phyloP scores from a whole-genome alignment of 1,140 invertebrate species.

The Eumeta japonica region DNA sequence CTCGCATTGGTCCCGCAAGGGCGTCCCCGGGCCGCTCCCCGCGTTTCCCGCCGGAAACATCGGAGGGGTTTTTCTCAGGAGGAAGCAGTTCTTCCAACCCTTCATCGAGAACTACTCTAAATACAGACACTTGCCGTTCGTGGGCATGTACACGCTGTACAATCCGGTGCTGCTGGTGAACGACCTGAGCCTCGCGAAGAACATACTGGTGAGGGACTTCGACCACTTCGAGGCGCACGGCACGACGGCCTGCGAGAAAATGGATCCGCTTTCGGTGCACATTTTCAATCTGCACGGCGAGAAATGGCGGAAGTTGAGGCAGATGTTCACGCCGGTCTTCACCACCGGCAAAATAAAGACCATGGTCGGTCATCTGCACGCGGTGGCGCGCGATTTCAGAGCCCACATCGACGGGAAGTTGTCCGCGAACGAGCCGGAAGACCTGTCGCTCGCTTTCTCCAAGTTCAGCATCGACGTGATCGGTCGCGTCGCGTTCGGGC shows the following conservation, averaged over 20 bases:
- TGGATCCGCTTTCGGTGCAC: slow-evolving; percentile 43
- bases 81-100: slow-evolving; percentile 10
- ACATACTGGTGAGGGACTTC: slow-evolving; percentile 59
- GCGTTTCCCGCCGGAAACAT: slow-evolving; percentile 34
- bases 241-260: slow-evolving; percentile 32
- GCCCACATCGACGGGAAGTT: slow-evolving; percentile 12
- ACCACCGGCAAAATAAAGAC: slow-evolving; percentile 58
- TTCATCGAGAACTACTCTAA: slow-evolving; percentile 14
- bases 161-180: slow-evolving; percentile 44
- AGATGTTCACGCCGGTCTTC: slow-evolving; percentile 54
- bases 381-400: slow-evolving; percentile 21
- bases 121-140: slow-evolving; percentile 13
- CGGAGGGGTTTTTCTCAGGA: slow-evolving; percentile 9
- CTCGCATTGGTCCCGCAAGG: slow-evolving; percentile 32
- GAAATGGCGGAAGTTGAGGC: slow-evolving; percentile 54
- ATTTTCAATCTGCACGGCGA: slow-evolving; percentile 35
- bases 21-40: slow-evolving; percentile 34
- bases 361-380: slow-evolving; percentile 38
- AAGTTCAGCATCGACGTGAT: slow-evolving; percentile 57
- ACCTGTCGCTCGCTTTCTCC: slow-evolving; percentile 37
- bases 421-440: slow-evolving; percentile 14
- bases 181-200: slow-evolving; percentile 60
- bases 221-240: slow-evolving; percentile 46
- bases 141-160: slow-evolving; percentile 15
- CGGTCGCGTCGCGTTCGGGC: slow-evolving; percentile 54